Conservation (phyloP, 2,797 vertebrate species). For the Aldrovandia affinis region DNA sequence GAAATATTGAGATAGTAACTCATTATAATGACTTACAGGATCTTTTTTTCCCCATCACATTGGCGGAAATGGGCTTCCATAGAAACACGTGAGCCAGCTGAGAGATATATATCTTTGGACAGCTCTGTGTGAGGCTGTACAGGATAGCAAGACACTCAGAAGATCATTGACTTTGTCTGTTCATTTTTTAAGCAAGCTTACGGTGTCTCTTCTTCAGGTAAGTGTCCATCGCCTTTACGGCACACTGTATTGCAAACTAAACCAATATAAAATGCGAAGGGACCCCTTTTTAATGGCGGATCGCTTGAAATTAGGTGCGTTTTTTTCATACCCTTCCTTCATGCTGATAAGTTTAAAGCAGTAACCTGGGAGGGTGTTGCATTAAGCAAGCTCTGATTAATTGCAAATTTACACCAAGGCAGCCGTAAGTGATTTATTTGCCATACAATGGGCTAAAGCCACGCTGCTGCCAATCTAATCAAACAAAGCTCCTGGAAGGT, state of each 20-base stretch:
- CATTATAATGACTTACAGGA: too few species aligned
- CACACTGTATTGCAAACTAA: background rate
- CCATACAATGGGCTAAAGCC: background rate
- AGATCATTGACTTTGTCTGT: background rate
- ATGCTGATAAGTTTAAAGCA: background rate
- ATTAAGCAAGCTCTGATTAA: background rate
- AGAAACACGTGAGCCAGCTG: too few species aligned
- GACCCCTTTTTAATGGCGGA: background rate
- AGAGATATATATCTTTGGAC: background rate
- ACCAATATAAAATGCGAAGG: background rate
- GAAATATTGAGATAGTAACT: too few species aligned
- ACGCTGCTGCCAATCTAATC: background rate
- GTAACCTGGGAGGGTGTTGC: background rate
- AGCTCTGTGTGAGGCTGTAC: background rate
- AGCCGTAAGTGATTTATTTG: background rate
- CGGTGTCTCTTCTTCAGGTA: background rate
- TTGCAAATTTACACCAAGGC: background rate
- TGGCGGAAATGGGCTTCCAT: too few species aligned
- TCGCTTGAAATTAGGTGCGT: background rate
- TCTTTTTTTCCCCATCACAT: too few species aligned
- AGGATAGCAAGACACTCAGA: background rate
- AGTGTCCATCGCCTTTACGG: background rate
- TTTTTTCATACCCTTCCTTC: background rate
- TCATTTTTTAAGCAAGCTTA: background rate
- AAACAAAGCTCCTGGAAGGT: slow-evolving; percentile 7